Evolutionary conservation across 2,888 invertebrate species (phyloP), one percentile per base, ranked within the genome.

Genomic region (Synanthedon tipuliformis): DNA sequence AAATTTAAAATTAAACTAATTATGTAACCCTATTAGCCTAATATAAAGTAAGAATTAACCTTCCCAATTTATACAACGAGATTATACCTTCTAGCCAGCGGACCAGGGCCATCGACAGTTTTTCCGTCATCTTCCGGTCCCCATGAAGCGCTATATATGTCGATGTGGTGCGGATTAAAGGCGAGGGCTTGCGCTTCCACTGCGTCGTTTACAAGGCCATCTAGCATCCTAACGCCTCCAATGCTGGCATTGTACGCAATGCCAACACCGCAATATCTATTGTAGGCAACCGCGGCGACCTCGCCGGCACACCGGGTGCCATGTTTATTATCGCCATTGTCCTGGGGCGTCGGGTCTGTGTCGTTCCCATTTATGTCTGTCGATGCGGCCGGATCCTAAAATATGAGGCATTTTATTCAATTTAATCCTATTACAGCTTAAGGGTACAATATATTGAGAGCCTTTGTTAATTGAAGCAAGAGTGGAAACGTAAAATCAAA

Each of bases 221-320:
- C 98, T 76, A 99, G 88, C 98, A 98, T 98, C 56, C 98, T 91
- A 53, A 97, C 96, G 69, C 97, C 98, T 73, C 98, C 98, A 67
- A 98, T 97, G 78, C 94, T 96, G 57, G 97, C 93, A 84, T 98
- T 97, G 87, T 95, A 99, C 40, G 99, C 99, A 55, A 99, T 94
- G 51, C 99, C 99, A 51, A 99, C 97, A 45, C 99, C 99, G 78
- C 99, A 99, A 71, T 93, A 95, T 72, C 93, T 93, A 86, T 99
- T 99, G 83, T 96, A 97, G 52, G 98, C 98, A 56, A 96, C 93
- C 60, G 96, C 98, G 45, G 99, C 97, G 10, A 99, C 98, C 88
- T 99, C 99, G 27, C 99, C 99, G 23, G 99, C 99, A 80, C 99
- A 99, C 63, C 99, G 90, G 57, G 99, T 99, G 50, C 99, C 99